These are phyloP conservation scores for Carassius gibelio DNA, from an alignment of 2,113 vertebrate genomes.

Conservation along the genomic window DNA sequence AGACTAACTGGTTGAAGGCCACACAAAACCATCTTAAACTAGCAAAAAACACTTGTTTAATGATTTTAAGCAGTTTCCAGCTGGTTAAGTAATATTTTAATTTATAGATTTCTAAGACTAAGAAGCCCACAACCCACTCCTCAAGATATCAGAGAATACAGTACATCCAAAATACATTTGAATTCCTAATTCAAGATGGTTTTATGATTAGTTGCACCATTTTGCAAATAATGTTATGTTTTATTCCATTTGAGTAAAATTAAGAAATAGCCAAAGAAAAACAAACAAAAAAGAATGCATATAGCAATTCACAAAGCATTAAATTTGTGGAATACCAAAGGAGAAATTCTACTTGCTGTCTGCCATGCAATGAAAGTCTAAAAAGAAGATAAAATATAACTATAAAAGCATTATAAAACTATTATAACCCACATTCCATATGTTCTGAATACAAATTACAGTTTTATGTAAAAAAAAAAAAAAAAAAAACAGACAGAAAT, in stretches of 20 bases:
- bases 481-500: background rate
- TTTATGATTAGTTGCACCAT: background rate
- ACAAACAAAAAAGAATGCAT: no score
- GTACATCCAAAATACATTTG: background rate
- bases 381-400: background rate
- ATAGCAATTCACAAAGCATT: no score
- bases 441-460: background rate
- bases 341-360: background rate
- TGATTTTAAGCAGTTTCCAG: background rate
- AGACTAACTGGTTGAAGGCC: background rate
- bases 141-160: background rate
- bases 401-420: background rate
- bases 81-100: background rate
- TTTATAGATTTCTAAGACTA: background rate
- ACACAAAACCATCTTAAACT: background rate
- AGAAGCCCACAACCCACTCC: background rate
- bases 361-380: background rate
- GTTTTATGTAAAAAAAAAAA: background rate
- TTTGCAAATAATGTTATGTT: background rate
- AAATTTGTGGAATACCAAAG: background rate
- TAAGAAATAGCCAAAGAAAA: no score
- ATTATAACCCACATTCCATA: background rate
- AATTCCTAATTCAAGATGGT: background rate
- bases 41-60: background rate
- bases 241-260: background rate